Evolutionary conservation across 2,797 vertebrate genomes (phyloP).

Genomic region (Clamator glandarius): DNA sequence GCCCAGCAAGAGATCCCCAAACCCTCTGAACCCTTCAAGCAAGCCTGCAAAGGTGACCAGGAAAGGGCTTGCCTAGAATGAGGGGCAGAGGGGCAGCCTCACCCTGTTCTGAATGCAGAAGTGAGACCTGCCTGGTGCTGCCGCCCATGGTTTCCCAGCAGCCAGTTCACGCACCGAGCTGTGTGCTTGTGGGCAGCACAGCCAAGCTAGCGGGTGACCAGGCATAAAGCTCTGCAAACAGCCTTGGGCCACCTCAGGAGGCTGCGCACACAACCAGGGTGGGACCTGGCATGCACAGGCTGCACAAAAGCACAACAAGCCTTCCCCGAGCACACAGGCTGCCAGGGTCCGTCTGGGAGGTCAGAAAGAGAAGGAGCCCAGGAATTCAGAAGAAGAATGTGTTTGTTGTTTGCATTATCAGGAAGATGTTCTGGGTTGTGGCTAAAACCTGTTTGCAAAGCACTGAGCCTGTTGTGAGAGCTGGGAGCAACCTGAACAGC

Average conservation of each 20-base stretch:
- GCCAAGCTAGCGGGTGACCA: background rate
- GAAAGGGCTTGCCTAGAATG: background rate
- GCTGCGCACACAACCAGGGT: background rate
- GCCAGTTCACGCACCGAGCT: fast-evolving
- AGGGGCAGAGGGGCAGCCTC: background rate
- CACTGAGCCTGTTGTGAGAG: background rate
- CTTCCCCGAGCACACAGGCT: fast-evolving
- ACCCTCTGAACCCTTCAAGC: background rate
- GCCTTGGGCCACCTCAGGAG: background rate
- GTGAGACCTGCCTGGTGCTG: background rate
- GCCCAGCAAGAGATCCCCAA: background rate
- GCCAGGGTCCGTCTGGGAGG: background rate
- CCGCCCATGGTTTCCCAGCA: background rate
- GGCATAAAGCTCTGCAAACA: background rate
- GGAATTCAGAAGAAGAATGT: slow-evolving; percentile 13
- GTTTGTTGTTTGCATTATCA: background rate
- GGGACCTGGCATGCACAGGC: background rate
- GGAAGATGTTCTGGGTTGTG: background rate
- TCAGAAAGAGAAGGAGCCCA: background rate
- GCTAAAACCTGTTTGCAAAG: background rate
- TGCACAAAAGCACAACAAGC: background rate
- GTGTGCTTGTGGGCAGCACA: background rate
- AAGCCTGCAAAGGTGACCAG: background rate
- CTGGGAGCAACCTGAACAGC: fast-evolving
- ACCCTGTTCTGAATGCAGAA: background rate